Evolutionary conservation across 1,140 invertebrate species (phyloP), one percentile per base, ranked within the genome.

Genomic region (Drosophila simulans): DNA sequence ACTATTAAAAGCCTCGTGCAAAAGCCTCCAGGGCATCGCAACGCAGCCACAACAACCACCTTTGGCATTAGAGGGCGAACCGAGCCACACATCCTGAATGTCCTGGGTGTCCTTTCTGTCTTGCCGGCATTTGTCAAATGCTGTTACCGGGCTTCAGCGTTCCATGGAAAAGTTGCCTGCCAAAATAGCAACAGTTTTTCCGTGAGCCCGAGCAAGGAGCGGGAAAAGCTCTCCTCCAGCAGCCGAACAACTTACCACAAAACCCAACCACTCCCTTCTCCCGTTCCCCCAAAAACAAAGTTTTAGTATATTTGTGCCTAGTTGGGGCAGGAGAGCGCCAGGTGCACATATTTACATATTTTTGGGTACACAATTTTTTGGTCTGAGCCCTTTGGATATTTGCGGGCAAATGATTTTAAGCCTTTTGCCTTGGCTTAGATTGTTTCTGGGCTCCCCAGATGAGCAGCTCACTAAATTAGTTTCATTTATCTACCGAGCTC

Each of bases 271-370:
- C 45, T 49, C 4, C 8, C 27, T 10, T 13, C 37, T 13, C 31
- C 7, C 31, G 7, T 17, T 0, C 17, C 17, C 39, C 40, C 35
- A 34, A 3, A 4, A 37, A 57, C 20, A 72, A 86, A 86, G 83
- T 88, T 88, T 55, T 66, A 82, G 83, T 88, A 54, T 86, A 79
- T 85, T 82, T 75, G 62, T 17, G 76, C 54, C 78, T 53, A 54
- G 78, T 13, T 57, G 53, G 49, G 39, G 4, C 1, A 4, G 15
- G 42, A 42, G 42, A 52, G 37, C 54, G 81, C 62, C 83, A 86
- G 83, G 79, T 86, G 83, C 75, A 76, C 66, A 88, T 77, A 86
- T 88, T 88, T 88, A 88, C 83, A 86, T 86, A 86, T 88, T 83
- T 88, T 82, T 72, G 35, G 74, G 53, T 76, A 55, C 42, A 58